Evolutionary conservation across 2,797 vertebrate species (phyloP).

Genomic region (Urophycis tenuis): DNA sequence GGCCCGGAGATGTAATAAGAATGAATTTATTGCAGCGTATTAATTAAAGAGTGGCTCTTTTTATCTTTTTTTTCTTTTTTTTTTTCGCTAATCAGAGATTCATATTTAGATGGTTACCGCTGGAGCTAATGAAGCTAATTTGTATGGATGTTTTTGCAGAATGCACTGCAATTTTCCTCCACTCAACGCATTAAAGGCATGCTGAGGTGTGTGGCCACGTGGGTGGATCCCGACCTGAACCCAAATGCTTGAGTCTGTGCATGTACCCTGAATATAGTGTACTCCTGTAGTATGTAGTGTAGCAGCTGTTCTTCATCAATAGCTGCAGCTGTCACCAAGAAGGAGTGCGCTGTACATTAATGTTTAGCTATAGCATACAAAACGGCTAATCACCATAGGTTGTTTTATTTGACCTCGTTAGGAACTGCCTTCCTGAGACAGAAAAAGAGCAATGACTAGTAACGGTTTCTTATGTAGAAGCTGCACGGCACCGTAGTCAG

Average conservation of each 20-base stretch:
- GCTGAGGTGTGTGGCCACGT: not conserved
- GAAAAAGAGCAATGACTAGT: not conserved
- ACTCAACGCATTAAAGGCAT: not conserved
- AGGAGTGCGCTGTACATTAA: not conserved
- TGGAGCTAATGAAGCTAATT: conserved; percentile 26
- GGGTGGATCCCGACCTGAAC: not conserved
- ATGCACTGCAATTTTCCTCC: conserved; percentile 6
- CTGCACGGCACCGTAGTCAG: not conserved
- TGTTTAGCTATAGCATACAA: not conserved
- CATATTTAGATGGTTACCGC: conserved; percentile 17
- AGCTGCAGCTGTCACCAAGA: not conserved
- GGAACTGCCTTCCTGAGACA: not conserved
- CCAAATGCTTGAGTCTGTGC: not conserved
- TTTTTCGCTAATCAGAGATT: conserved; percentile 23
- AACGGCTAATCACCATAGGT: not conserved
- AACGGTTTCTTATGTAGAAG: not conserved
- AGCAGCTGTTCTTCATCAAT: not conserved
- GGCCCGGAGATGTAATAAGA: conserved; percentile 18
- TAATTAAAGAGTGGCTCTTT: conserved; percentile 30
- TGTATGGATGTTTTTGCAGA: conserved; percentile 23
- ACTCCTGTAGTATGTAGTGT: not conserved
- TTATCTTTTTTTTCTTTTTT: conserved; percentile 2
- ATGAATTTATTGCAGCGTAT: conserved; percentile 32
- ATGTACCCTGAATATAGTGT: not conserved
- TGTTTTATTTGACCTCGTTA: not conserved